These are phyloP conservation scores for Sebastes hopkinsi DNA, from an alignment of 2,797 vertebrate species.

Conservation along the genomic window DNA sequence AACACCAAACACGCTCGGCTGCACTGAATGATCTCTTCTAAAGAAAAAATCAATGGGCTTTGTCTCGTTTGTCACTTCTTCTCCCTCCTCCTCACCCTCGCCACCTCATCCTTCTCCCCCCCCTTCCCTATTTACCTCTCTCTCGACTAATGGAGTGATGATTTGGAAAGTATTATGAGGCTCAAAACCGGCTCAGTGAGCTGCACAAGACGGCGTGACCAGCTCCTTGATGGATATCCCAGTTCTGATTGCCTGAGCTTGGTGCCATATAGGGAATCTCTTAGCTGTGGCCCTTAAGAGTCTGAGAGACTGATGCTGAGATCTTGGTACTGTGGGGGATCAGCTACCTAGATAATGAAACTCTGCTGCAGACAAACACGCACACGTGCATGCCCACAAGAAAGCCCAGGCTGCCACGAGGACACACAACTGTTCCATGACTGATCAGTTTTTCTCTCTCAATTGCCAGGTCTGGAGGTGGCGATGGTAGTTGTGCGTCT, in stretches of 20 bases:
- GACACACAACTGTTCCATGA: constrained; percentile 13
- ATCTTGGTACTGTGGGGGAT: constrained; percentile 51
- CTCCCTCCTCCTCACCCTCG: constrained; percentile 6
- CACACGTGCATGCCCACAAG: not conserved
- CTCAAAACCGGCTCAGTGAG: constrained; percentile 50
- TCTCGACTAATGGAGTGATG: constrained; percentile 57
- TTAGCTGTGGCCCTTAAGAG: constrained; percentile 24
- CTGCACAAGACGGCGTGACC: constrained; percentile 22
- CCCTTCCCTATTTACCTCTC: constrained; percentile 15
- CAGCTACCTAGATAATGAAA: constrained; percentile 64
- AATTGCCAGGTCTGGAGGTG: constrained; percentile 41
- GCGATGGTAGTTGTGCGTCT: constrained; percentile 1
- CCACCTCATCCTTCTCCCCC: not conserved
- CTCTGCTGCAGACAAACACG: constrained; percentile 34
- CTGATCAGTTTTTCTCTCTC: constrained; percentile 48
- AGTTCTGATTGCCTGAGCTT: constrained; percentile 59
- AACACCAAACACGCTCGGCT: constrained; percentile 53
- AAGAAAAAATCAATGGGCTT: constrained; percentile 71
- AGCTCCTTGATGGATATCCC: constrained; percentile 61
- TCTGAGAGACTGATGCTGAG: constrained; percentile 50
- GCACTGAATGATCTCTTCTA: constrained; percentile 63
- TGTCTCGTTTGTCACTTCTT: constrained; percentile 61
- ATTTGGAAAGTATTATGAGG: constrained; percentile 61
- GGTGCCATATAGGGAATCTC: constrained; percentile 30
- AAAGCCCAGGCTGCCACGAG: not conserved